Evolutionary conservation across 2,113 vertebrate genomes (phyloP), one percentile per base, ranked within the genome.

Genomic region (Cottus gobio): DNA sequence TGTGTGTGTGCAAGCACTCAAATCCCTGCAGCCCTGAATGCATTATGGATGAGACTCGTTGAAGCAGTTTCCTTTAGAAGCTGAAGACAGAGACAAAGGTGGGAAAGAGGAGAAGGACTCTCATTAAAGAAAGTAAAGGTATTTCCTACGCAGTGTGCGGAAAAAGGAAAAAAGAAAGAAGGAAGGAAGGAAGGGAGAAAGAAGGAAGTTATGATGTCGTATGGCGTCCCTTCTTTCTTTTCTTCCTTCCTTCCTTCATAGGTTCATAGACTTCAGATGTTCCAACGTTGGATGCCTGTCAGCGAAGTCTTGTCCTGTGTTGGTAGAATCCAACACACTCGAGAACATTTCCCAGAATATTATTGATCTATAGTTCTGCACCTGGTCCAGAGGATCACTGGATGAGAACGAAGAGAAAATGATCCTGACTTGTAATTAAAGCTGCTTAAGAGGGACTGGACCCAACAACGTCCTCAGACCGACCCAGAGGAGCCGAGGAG

Each of bases 31-130:
- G 58, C 57, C 56, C 39, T 64, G 31, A 24, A 69, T 85, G 64
- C 50, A 28, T 85, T 44, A 78, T 78, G 58, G 20, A 78, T 81
- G 74, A 82, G 69, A n/a, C 13, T 50, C 28, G 71, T 10, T 7
- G 50, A 56, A 22, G 50, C 52, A 11, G 3, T 30, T 65, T 36
- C 13, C 26, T 79, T 44, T 16, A 60, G n/a, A 37, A 11, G 24
- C 30, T 12, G 7, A 24, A 68, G 37, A 71, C 42, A 36, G 20
- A 36, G 20, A 11, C 7, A 24, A 1, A n/a, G 52, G n/a, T 15
- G 34, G 20, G 10, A 15, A 22, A 18, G 11, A 52, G 58, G 62
- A 54, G 24, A n/a, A 54, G 20, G 6, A 22, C 16, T 22, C 24
- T 57, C 24, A 36, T 50, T 50, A 31, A 9, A 52, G 30, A 31